phyloP scores from a whole-genome alignment of 2,797 vertebrate genomes.

The Chanos chanos region DNA sequence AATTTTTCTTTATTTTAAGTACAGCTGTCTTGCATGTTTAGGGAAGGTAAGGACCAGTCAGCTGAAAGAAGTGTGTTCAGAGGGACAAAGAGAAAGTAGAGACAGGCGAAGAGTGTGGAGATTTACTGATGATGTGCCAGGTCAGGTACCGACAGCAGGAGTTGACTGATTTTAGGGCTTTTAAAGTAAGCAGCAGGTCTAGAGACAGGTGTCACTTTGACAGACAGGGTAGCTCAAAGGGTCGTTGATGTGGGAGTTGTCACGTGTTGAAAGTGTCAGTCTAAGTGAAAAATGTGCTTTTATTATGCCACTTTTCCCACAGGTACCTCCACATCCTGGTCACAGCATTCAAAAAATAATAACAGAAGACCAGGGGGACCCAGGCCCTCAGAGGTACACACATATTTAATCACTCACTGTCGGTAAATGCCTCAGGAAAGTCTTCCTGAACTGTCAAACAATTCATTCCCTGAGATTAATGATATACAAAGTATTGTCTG shows the following conservation, averaged over 20 bases:
- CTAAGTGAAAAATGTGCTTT: neutral
- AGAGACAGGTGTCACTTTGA: too few species aligned
- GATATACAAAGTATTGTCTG: too few species aligned
- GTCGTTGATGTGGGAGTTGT: too few species aligned
- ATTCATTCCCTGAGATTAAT: too few species aligned
- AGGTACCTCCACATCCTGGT: slow-evolving; percentile 94
- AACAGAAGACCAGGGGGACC: slow-evolving; percentile 80
- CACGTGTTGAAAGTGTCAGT: neutral
- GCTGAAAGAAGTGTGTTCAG: neutral
- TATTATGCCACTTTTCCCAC: slow-evolving; percentile 39
- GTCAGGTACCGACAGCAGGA: too few species aligned
- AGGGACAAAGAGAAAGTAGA: neutral
- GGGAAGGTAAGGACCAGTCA: neutral
- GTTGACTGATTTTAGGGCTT: too few species aligned
- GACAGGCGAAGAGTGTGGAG: neutral
- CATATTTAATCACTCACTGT: neutral
- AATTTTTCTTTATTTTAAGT: too few species aligned
- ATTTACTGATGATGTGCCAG: slow-evolving; percentile 11
- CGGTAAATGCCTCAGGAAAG: neutral
- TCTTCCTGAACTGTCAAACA: too few species aligned
- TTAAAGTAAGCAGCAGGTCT: too few species aligned
- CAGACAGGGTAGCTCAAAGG: too few species aligned
- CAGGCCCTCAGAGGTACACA: slow-evolving; percentile 90
- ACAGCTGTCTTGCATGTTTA: too few species aligned
- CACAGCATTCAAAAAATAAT: slow-evolving; percentile 86